Conservation (phyloP, 2,888 invertebrate genomes). For the Torymus aiolomorphi region DNA sequence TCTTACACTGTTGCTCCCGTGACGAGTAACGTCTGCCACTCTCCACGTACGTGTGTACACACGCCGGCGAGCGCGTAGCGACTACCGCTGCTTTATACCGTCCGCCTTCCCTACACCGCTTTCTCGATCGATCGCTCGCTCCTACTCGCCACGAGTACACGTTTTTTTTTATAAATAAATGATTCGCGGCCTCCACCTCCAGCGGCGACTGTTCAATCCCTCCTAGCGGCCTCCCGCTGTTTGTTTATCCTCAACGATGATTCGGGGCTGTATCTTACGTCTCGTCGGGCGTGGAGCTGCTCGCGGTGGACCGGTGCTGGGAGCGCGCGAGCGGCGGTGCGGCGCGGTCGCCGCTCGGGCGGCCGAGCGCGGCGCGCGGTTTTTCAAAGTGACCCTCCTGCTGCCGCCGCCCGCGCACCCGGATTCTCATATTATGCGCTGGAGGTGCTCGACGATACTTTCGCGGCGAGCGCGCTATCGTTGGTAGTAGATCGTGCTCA, state of each 20-base stretch:
- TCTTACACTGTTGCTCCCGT: too few relatives aligned
- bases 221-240: not conserved
- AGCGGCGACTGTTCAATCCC: not conserved
- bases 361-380: slow-evolving; percentile 60
- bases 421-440: slow-evolving; percentile 50
- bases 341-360: slow-evolving; percentile 54
- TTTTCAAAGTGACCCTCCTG: slow-evolving; percentile 56
- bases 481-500: not conserved
- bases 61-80: too few relatives aligned
- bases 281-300: slow-evolving; percentile 5
- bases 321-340: slow-evolving; percentile 54
- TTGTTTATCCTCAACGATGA: not conserved
- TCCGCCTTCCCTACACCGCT: too few relatives aligned
- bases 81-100: too few relatives aligned
- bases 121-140: too few relatives aligned
- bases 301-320: slow-evolving; percentile 3
- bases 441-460: not conserved
- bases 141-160: not conserved
- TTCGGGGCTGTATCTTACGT: slow-evolving; percentile 1
- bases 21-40: too few relatives aligned
- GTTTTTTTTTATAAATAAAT: slow-evolving; percentile 17
- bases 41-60: too few relatives aligned
- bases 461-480: not conserved
- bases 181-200: not conserved
- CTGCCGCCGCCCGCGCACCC: slow-evolving; percentile 49